phyloP scores from a whole-genome alignment of 2,888 invertebrate species.

The Ligdia adustata region DNA sequence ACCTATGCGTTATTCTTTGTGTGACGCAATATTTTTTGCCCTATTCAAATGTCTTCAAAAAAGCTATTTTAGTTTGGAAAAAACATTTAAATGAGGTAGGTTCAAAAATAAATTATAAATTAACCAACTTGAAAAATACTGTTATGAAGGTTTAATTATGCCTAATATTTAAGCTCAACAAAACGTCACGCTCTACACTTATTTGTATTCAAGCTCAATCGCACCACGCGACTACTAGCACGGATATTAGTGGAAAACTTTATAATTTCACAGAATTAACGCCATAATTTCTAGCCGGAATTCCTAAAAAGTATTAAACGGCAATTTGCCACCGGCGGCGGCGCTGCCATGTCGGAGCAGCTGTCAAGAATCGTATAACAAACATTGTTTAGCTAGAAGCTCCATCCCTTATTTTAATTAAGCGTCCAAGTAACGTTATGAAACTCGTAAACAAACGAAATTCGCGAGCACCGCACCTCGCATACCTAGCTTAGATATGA shows the following conservation, averaged over 20 bases:
- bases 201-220: slow-evolving; percentile 4
- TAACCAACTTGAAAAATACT: too few relatives aligned
- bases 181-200: background rate
- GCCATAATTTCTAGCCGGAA: slow-evolving; percentile 25
- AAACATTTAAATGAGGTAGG: too few relatives aligned
- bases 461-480: slow-evolving; percentile 31
- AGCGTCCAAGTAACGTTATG: slow-evolving; percentile 48
- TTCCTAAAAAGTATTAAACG: slow-evolving; percentile 32
- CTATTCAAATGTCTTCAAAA: too few relatives aligned
- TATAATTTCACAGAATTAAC: slow-evolving; percentile 28
- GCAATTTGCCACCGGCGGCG: slow-evolving; percentile 27
- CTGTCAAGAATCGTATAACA: slow-evolving; percentile 51
- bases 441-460: slow-evolving; percentile 53
- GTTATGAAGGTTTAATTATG: too few relatives aligned
- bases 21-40: too few relatives aligned
- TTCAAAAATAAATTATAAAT: too few relatives aligned
- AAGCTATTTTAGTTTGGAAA: too few relatives aligned
- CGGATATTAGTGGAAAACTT: slow-evolving; percentile 15
- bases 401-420: slow-evolving; percentile 58
- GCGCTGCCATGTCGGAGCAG: slow-evolving; percentile 41
- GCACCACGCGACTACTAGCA: slow-evolving; percentile 3
- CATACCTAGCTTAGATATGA: slow-evolving; percentile 44
- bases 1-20: too few relatives aligned
- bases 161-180: background rate
- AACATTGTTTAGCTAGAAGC: slow-evolving; percentile 43